Evolutionary conservation across 2,113 vertebrate species (phyloP).

Genomic region (Scortum barcoo): DNA sequence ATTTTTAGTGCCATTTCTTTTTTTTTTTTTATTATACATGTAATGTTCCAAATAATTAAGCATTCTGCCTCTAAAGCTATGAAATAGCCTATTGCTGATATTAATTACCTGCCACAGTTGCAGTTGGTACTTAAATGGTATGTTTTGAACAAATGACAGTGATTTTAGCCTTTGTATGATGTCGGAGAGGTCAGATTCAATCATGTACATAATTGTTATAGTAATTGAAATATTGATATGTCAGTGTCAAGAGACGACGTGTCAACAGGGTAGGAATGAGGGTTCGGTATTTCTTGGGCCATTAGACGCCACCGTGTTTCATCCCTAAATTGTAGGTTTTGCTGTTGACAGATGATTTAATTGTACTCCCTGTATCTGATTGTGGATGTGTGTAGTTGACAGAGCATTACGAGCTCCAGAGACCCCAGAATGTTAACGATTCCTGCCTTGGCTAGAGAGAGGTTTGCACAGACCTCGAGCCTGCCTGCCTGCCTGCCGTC

Average conservation of each 20-base stretch:
- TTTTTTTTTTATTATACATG: constrained; percentile 51
- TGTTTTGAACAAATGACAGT: constrained; percentile 52
- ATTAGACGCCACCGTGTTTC: constrained; percentile 53
- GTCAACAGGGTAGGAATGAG: constrained; percentile 51
- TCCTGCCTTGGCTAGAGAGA: constrained; percentile 73
- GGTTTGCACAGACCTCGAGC: constrained; percentile 74
- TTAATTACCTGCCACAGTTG: constrained; percentile 58
- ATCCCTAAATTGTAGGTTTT: constrained; percentile 61
- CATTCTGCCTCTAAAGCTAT: constrained; percentile 75
- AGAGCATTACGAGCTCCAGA: constrained; percentile 55
- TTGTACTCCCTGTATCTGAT: constrained; percentile 71
- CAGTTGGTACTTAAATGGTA: constrained; percentile 63
- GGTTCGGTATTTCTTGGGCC: constrained; percentile 64
- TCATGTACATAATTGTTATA: constrained; percentile 74
- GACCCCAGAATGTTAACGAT: constrained; percentile 80
- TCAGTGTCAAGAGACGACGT: constrained; percentile 54
- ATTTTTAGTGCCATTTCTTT: constrained; percentile 64
- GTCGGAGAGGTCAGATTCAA: constrained; percentile 51
- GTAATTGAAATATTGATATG: constrained; percentile 65
- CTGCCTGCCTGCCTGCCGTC: constrained; percentile 67
- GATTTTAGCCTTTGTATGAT: constrained; percentile 53
- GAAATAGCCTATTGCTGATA: constrained; percentile 68
- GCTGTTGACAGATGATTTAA: constrained; percentile 70
- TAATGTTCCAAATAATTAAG: constrained; percentile 63
- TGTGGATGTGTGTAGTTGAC: constrained; percentile 62